A percentile compares a stretch with the other conserved stretches of the same genome.
These are phyloP conservation scores for Numida meleagris DNA, from an alignment of 2,113 vertebrate genomes.

Conservation along the genomic window DNA sequence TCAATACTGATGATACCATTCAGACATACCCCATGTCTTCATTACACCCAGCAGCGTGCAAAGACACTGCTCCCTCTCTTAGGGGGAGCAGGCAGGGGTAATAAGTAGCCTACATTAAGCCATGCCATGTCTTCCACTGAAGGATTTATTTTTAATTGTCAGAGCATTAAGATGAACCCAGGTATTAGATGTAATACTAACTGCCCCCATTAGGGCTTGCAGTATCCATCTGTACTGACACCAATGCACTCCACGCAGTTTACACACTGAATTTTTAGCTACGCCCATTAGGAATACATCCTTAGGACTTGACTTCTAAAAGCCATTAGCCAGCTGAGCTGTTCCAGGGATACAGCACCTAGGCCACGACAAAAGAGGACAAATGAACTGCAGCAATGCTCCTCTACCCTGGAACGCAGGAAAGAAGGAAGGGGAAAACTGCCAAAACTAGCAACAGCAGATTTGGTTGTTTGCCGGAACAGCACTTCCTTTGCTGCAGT, in stretches of 20 bases:
- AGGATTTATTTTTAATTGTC: conserved; percentile 40
- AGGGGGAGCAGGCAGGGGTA: background rate
- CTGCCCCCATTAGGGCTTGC: conserved; percentile 24
- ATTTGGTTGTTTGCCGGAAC: conserved; percentile 30
- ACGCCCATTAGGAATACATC: conserved; percentile 17
- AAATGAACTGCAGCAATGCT: conserved; percentile 55
- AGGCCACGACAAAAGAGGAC: background rate
- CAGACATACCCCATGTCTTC: background rate
- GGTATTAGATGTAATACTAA: conserved; percentile 45
- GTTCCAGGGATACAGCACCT: conserved; percentile 28
- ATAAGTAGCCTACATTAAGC: background rate
- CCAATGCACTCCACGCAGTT: conserved; percentile 36
- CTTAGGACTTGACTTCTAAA: conserved; percentile 24
- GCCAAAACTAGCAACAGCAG: background rate
- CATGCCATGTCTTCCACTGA: background rate
- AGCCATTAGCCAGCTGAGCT: conserved; percentile 49
- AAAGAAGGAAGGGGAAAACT: background rate
- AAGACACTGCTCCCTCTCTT: background rate
- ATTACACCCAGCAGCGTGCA: background rate
- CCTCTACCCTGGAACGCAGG: conserved; percentile 11
- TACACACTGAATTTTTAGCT: conserved; percentile 30
- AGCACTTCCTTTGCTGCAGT: background rate
- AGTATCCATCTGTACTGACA: background rate
- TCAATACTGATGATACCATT: background rate
- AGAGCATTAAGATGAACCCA: background rate